phyloP scores from a whole-genome alignment of 1,140 invertebrate genomes.

The Dreissena polymorpha region DNA sequence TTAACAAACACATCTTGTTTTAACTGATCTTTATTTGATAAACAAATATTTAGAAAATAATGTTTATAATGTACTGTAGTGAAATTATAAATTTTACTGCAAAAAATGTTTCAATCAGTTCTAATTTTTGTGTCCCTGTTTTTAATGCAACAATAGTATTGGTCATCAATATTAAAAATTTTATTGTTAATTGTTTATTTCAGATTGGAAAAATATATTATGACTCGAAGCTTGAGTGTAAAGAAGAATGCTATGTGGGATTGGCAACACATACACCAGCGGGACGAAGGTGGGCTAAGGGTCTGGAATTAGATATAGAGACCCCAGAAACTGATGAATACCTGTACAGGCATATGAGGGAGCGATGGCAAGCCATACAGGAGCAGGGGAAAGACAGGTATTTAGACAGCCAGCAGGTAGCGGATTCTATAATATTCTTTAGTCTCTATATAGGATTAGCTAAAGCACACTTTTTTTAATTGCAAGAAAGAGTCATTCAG shows the following conservation, averaged over 20 bases:
- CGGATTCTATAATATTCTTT: no score
- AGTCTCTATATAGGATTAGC: no score
- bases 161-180: no score
- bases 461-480: constrained; percentile 21
- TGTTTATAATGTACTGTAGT: no score
- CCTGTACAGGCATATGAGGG: constrained; percentile 78
- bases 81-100: no score
- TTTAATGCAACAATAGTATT: no score
- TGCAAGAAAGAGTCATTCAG: not conserved
- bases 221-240: constrained; percentile 86
- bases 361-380: constrained; percentile 77
- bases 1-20: no score
- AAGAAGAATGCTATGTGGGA: constrained; percentile 88
- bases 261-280: constrained; percentile 81
- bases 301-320: constrained; percentile 83
- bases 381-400: constrained; percentile 74
- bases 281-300: constrained; percentile 87
- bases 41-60: no score
- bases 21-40: no score
- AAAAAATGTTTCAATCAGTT: no score
- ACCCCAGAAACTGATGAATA: constrained; percentile 81
- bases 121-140: no score
- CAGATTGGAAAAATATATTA: constrained; percentile 84
- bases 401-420: no score
- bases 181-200: constrained; percentile 35